Evolutionary conservation across 1,140 invertebrate species (phyloP), one percentile per base, ranked within the genome.

Genomic region (Lepidurus arcticus): DNA sequence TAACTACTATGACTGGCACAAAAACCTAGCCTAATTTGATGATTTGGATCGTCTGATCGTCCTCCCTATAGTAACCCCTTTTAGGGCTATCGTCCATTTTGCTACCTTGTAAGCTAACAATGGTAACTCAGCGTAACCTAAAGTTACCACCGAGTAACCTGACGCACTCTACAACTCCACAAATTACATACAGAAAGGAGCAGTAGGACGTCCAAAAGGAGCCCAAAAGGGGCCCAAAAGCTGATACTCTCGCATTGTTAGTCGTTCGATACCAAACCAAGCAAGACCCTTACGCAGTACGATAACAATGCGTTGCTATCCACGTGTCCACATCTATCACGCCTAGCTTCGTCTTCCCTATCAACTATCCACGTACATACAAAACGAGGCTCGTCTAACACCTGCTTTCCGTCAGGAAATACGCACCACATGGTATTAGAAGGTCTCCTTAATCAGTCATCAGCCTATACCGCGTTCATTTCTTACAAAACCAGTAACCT

Each of bases 251-350:
- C 4, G 53, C 53, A 13, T 21, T 13, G 53, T 65, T 21, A 34
- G 53, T 65, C 53, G 53, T 65, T 65, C 53, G 53, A 21, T 65
- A 65, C 53, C 53, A 65, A 65, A 65, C 53, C 53, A 65, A 65
- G 53, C 53, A 65, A 65, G 53, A 65, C 53, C 34, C 53, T 65
- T 65, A 65, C 13, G 53, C 53, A 5, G n/a, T 65, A 21, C 21
- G 53, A 65, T 65, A 65, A 65, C 53, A 65, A 65, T 65, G 21
- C 53, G 53, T 65, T 65, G 53, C 53, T 65, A 65, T 65, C 53
- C 53, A 65, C 53, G 53, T 65, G 53, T 65, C 53, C 53, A 7
- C 53, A 1, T 65, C 53, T 65, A 65, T 65, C 53, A 11, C 13
- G 53, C 53, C 53, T n/a, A 65, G 53, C 13, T 65, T 65, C 53